phyloP scores from a whole-genome alignment of 1,140 invertebrate genomes.

The Nebria ingens region DNA sequence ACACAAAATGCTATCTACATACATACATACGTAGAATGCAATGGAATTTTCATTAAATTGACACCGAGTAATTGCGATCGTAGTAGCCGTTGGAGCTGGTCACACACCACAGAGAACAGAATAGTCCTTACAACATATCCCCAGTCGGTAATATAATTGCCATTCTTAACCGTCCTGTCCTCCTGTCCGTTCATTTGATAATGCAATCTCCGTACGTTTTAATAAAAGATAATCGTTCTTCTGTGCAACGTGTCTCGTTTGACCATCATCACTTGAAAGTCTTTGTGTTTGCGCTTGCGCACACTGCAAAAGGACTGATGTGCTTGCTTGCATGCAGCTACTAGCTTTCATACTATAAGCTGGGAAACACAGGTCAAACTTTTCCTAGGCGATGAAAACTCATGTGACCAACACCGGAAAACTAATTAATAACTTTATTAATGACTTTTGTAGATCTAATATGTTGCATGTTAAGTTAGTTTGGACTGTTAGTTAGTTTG shows the following conservation, averaged over 20 bases:
- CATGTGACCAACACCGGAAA: slow-evolving; percentile 6
- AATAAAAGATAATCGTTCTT: neutral
- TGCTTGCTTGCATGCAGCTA: neutral
- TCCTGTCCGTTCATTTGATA: neutral
- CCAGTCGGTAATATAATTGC: neutral
- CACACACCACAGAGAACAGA: too few species aligned
- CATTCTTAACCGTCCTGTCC: neutral
- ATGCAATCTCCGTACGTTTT: neutral
- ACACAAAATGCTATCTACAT: too few species aligned
- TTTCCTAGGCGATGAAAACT: slow-evolving; percentile 5
- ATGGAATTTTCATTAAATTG: neutral
- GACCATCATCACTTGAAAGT: neutral
- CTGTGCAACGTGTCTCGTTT: neutral
- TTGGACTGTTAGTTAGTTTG: too few species aligned
- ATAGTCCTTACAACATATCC: neutral
- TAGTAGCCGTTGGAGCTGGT: too few species aligned
- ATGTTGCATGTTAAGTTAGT: slow-evolving; percentile 5
- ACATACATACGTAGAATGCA: too few species aligned
- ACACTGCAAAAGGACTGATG: neutral
- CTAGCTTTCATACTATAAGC: neutral
- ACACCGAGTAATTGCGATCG: neutral
- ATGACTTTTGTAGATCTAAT: slow-evolving; percentile 4
- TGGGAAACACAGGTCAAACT: neutral
- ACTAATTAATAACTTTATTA: slow-evolving; percentile 10
- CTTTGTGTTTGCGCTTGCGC: neutral